Conservation (phyloP, 1,140 invertebrate genomes). For the Drosophila biarmipes region DNA sequence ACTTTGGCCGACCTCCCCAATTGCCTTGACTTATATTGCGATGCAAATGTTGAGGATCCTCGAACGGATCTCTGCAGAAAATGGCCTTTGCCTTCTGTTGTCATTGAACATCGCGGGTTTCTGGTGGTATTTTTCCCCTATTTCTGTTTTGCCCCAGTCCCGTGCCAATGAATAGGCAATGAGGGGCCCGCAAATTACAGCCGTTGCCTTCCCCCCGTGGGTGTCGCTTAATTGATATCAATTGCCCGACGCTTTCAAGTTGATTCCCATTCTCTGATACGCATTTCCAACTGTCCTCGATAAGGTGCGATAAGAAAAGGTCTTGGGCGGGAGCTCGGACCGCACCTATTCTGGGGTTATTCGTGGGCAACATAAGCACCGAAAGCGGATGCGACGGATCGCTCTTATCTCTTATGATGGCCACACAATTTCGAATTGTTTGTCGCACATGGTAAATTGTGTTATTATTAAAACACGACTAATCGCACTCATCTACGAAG, state of each 20-base stretch:
- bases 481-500: neutral
- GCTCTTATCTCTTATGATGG: conserved; percentile 6
- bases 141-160: neutral
- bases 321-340: neutral
- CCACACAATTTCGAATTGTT: conserved; percentile 13
- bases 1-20: conserved; percentile 1
- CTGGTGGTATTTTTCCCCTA: neutral
- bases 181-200: neutral
- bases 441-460: neutral
- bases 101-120: conserved; percentile 11
- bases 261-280: conserved; percentile 6
- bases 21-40: conserved; percentile 44
- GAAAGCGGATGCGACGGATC: conserved; percentile 16
- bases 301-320: conserved; percentile 13
- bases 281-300: conserved; percentile 7
- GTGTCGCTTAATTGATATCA: conserved; percentile 8
- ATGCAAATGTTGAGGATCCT: conserved; percentile 2
- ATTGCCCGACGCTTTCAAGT: conserved; percentile 1
- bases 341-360: neutral
- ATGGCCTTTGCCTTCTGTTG: neutral
- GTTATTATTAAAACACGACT: conserved; percentile 4
- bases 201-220: neutral
- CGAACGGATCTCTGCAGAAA: neutral
- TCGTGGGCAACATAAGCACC: neutral
- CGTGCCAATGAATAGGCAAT: conserved; percentile 16